Evolutionary conservation across 1,140 invertebrate species (phyloP).

Genomic region (Polypedilum vanderplanki): DNA sequence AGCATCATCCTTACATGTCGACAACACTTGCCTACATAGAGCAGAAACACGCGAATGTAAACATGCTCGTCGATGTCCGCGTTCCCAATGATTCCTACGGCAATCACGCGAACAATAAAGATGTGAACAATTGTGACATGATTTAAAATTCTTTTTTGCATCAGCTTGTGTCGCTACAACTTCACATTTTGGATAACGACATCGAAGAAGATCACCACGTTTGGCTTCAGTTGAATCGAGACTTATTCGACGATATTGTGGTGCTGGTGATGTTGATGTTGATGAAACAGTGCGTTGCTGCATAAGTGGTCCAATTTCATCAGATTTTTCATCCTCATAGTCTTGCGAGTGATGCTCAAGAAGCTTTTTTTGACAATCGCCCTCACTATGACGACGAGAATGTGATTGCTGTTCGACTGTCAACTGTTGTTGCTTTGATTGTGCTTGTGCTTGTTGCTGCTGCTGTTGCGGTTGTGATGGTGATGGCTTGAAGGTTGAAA

Average conservation of each 20-base stretch:
- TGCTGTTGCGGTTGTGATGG: constrained; percentile 29
- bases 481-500: constrained; percentile 28
- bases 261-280: constrained; percentile 1
- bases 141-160: constrained; percentile 69
- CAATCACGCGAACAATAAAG: constrained; percentile 78
- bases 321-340: constrained; percentile 25
- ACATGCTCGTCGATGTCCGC: constrained; percentile 76
- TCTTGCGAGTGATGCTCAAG: constrained; percentile 30
- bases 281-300: constrained; percentile 23
- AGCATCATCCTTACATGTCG: constrained; percentile 74
- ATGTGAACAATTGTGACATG: constrained; percentile 90
- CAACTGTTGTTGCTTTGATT: constrained; percentile 34
- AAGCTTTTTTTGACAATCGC: constrained; percentile 36
- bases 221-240: constrained; percentile 36
- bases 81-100: constrained; percentile 80
- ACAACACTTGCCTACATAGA: constrained; percentile 81
- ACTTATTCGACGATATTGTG: constrained; percentile 36
- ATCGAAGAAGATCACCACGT: constrained; percentile 51
- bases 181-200: constrained; percentile 69
- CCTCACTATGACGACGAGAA: constrained; percentile 41
- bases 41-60: constrained; percentile 78
- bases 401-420: constrained; percentile 37
- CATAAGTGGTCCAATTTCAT: not conserved
- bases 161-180: constrained; percentile 56
- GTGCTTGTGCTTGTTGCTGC: constrained; percentile 32